These are phyloP conservation scores for Hylaea fasciaria DNA, from an alignment of 2,888 invertebrate genomes.

Conservation along the genomic window DNA sequence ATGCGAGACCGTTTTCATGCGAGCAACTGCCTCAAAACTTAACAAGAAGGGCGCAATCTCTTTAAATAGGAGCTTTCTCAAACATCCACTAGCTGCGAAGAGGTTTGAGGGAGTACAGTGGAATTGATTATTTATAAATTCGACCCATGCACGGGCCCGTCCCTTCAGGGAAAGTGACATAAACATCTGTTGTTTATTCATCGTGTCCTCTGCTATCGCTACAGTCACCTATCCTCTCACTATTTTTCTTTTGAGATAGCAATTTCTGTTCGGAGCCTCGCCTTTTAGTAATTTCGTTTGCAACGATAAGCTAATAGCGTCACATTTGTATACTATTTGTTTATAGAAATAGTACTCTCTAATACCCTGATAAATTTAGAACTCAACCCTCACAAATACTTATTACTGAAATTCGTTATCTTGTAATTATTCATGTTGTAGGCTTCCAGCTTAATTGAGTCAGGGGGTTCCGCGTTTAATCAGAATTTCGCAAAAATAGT, in stretches of 20 bases:
- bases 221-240: constrained; percentile 46
- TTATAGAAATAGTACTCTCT: constrained; percentile 24
- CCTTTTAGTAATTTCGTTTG: constrained; percentile 38
- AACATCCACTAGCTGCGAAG: constrained; percentile 27
- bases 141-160: constrained; percentile 50
- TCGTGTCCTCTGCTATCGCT: constrained; percentile 56
- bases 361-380: constrained; percentile 5
- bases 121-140: constrained; percentile 67
- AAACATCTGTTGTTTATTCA: constrained; percentile 77
- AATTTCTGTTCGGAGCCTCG: constrained; percentile 45
- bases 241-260: constrained; percentile 51
- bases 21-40: constrained; percentile 34
- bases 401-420: background rate
- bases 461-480: constrained; percentile 9
- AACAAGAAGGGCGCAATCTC: constrained; percentile 37
- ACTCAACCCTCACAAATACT: constrained; percentile 20
- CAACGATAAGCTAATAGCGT: constrained; percentile 42
- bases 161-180: constrained; percentile 54
- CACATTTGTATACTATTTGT: constrained; percentile 21
- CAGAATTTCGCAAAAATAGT: constrained; percentile 17
- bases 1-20: constrained; percentile 10
- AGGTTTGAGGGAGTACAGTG: constrained; percentile 38
- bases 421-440: constrained; percentile 2
- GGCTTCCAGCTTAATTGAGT: constrained; percentile 16
- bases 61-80: constrained; percentile 34